A percentile compares a stretch with the other conserved stretches of the same genome.
phyloP scores from a whole-genome alignment of 2,113 vertebrate genomes.

The Eurypyga helias region DNA sequence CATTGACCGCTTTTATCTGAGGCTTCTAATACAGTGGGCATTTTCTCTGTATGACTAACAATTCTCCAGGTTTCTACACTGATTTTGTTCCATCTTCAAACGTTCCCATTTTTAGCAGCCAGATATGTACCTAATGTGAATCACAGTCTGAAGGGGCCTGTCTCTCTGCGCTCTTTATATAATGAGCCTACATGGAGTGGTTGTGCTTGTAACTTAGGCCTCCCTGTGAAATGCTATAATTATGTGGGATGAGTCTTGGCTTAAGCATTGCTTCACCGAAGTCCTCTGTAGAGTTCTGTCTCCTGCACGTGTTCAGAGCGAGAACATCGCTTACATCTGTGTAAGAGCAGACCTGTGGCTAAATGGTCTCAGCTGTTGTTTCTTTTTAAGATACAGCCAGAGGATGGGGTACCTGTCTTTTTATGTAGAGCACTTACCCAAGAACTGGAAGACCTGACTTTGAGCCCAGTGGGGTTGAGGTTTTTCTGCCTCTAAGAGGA shows the following conservation, averaged over 20 bases:
- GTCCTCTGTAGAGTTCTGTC: neutral
- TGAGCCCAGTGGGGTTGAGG: neutral
- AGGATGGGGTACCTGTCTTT: neutral
- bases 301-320: neutral
- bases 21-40: neutral
- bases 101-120: neutral
- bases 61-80: neutral
- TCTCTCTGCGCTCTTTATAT: neutral
- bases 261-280: neutral
- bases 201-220: neutral
- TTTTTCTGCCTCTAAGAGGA: neutral
- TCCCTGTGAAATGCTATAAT: neutral
- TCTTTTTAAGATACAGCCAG: neutral
- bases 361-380: neutral
- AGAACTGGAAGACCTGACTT: neutral
- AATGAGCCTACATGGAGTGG: neutral
- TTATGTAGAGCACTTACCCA: neutral
- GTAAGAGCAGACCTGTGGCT: neutral
- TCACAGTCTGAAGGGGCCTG: neutral
- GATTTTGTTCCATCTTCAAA: neutral
- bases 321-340: neutral
- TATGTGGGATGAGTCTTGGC: neutral
- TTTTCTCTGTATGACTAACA: neutral
- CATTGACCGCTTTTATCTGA: neutral
- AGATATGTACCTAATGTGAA: neutral